Evolutionary conservation across 1,140 invertebrate species (phyloP).

Genomic region (Hesperophylax magnus): DNA sequence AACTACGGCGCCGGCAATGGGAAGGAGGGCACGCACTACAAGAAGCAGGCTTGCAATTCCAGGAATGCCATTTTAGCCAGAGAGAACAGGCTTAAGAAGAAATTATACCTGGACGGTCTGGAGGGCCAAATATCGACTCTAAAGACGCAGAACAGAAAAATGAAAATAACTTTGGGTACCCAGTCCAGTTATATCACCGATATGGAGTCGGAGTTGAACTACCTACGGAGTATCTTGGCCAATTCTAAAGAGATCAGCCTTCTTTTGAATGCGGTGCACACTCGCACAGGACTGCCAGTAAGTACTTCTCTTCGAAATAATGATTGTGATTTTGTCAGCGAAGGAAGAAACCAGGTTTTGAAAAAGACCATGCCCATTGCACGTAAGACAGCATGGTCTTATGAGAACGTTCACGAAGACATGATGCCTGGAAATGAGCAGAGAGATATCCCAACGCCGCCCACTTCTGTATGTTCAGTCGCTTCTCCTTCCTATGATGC

Average conservation of each 20-base stretch:
- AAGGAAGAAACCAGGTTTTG: neutral
- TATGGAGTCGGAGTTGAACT: slow-evolving; percentile 67
- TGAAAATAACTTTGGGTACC: slow-evolving; percentile 64
- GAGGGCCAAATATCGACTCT: slow-evolving; percentile 65
- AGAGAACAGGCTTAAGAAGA: slow-evolving; percentile 71
- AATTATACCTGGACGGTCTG: slow-evolving; percentile 69
- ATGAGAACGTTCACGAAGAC: neutral
- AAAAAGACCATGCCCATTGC: neutral
- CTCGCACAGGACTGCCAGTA: slow-evolving; percentile 60
- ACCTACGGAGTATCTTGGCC: slow-evolving; percentile 68
- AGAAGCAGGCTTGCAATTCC: slow-evolving; percentile 33
- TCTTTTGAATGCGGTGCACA: slow-evolving; percentile 66
- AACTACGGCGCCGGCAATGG: neutral
- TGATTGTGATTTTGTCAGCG: neutral
- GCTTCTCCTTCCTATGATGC: slow-evolving; percentile 33
- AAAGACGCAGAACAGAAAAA: slow-evolving; percentile 66
- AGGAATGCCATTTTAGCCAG: slow-evolving; percentile 71
- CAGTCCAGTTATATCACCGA: slow-evolving; percentile 66
- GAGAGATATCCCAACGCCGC: slow-evolving; percentile 16
- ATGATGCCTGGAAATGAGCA: neutral
- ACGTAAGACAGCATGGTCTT: slow-evolving; percentile 29
- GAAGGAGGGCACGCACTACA: neutral
- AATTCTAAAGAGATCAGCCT: slow-evolving; percentile 68
- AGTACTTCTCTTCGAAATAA: slow-evolving; percentile 30
- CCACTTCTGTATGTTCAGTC: slow-evolving; percentile 16